phyloP scores from a whole-genome alignment of 2,113 vertebrate species.

The Lethenteron camtschaticum region DNA sequence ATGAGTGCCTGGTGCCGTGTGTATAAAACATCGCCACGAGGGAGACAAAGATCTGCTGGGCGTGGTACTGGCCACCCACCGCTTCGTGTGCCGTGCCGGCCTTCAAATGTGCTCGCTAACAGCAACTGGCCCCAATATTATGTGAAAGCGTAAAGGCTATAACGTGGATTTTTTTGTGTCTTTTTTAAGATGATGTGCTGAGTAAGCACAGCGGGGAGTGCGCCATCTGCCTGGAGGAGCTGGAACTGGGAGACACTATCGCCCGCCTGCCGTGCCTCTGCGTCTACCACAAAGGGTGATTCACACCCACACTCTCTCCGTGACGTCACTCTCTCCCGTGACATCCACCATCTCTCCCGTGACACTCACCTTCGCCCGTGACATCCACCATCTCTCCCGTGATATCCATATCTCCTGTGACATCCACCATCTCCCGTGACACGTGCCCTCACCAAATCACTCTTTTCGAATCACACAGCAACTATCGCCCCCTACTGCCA shows the following conservation, averaged over 20 bases:
- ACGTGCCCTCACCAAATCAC: no score
- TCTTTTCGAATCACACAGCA: no score
- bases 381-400: no score
- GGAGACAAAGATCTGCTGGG: neutral
- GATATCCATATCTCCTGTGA: no score
- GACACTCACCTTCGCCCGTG: no score
- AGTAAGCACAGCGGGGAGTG: conserved; percentile 76
- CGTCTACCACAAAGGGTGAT: conserved; percentile 78
- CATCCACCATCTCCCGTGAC: no score
- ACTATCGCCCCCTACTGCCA: no score
- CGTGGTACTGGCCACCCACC: neutral
- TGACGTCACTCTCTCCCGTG: no score
- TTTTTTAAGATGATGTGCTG: conserved; percentile 62
- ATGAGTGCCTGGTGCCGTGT: neutral
- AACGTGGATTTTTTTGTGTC: conserved; percentile 13
- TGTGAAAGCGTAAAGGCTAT: neutral
- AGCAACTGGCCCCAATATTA: neutral
- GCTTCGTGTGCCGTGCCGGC: neutral
- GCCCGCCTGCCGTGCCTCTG: conserved; percentile 85
- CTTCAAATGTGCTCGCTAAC: neutral
- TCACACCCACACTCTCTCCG: neutral
- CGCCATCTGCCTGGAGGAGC: conserved; percentile 83
- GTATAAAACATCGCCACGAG: neutral
- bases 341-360: no score
- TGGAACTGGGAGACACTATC: conserved; percentile 79